Base-by-base conservation (phyloP, 2,888 invertebrate species). In the Caenorhabditis japonica region DNA sequence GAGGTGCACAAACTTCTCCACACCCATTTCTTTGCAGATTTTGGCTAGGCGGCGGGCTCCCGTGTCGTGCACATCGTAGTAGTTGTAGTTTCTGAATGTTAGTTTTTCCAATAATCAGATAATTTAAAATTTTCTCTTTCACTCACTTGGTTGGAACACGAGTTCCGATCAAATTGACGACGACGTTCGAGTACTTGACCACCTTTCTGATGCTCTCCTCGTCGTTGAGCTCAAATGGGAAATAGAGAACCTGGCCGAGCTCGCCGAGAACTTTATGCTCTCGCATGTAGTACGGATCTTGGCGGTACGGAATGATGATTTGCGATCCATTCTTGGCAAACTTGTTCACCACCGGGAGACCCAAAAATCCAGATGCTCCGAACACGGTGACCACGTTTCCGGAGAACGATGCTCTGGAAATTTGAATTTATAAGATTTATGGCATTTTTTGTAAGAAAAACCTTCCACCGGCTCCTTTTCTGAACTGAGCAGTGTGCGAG, bases 131-230 rank as follows among this genome's bases (percentile, higher is more conserved):
- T 12, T 1, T 25, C 1, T 7, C 5, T 7, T 7, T 7, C 7
- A 30, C 82, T 77, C 82, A 90, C 89, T 91, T 93, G 0, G 97
- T 97, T 89, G 95, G 94, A 91, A 92, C 94, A 82, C 95, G 94
- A 38, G 93, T 91, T 4, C 97, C 97, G 76, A 99, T 91, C 68
- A 97, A 90, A 89, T 99, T 99, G 79, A 99, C 92, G 0, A 97
- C 99, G 55, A 97, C 94, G 90, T 97, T 96, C 1, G 97, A 97
- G 90, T 99, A 93, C 87, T 93, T 93, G 38, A 99, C 92, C 10
- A 80, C 85, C 73, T 88, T 89, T 21, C 88, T 82, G 82, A 99
- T 92, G 0, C 94, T 92, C 36, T 93, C 93, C 77, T 95, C 94
- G 90, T 97, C 95, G 39, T 91, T 89, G 44, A 97, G 87, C 86